Evolutionary conservation across 2,797 vertebrate genomes (phyloP), one percentile per base, ranked within the genome.

Genomic region (Danionella dracula): DNA sequence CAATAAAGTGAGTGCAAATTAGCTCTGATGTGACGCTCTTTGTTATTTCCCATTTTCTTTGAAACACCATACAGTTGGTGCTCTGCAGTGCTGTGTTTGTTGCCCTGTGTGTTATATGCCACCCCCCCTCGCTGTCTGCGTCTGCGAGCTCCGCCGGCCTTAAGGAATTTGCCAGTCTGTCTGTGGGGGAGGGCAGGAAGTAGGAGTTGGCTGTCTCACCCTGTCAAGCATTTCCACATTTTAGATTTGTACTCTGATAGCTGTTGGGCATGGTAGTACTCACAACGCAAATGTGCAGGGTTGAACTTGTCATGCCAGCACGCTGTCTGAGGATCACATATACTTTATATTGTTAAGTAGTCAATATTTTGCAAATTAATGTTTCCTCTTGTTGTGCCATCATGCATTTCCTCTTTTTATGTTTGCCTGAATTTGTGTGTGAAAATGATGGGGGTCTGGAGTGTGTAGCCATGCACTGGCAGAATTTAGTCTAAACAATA

Each of bases 401-500:
- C 9, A 11, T 0, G 8, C 63, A 41, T 66, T 56, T 48, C n/a
- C 21, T 3, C 8, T n/a, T n/a, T n/a, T n/a, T n/a, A 11, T 70
- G 27, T 49, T 50, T 65, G 46, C 65, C n/a, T 67, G 16, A 57
- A 19, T 68, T 4, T 6, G 1, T 60, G 48, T 60, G 48, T 41
- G 53, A 3, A 27, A 27, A 27, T 15, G 55, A 20, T 46, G 46
- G 51, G 19, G 49, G 34, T 70, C 62, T 70, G 49, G 40, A 76
- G 72, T 70, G 64, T 55, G 60, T 66, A 66, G 60, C 61, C 44
- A 49, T 71, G 54, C 51, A 57, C 62, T 59, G 66, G 71, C 65
- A 78, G 72, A 75, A 56, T 78, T 78, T 76, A 81, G 79, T 76
- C 76, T 76, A 81, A 81, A 81, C 77, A 81, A 76, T 76, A 62